Evolutionary conservation across 2,113 vertebrate genomes (phyloP).

Genomic region (Mustela lutreola): DNA sequence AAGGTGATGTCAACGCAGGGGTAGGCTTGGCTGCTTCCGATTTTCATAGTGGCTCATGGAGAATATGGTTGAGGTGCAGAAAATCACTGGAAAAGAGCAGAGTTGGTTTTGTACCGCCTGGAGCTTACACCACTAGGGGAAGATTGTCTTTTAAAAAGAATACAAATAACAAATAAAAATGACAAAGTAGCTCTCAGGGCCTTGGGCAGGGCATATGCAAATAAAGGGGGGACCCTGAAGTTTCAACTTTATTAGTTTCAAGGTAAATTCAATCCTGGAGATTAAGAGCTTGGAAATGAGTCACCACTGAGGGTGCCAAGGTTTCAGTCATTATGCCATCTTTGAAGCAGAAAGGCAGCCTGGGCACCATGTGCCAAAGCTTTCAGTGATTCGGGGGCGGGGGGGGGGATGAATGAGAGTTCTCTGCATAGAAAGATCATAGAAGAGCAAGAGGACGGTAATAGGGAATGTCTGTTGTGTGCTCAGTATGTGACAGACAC

Average conservation of each 20-base stretch:
- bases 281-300: slow-evolving; percentile 45
- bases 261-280: slow-evolving; percentile 12
- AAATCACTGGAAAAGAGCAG: not conserved
- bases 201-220: not conserved
- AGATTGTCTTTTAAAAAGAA: not conserved
- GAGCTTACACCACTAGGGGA: not conserved
- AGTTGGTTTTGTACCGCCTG: not conserved
- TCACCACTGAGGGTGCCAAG: not conserved
- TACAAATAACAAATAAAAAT: not conserved
- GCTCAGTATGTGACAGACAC: not conserved
- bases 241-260: not conserved
- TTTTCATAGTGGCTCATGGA: not conserved
- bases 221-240: not conserved
- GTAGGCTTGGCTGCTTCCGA: not conserved
- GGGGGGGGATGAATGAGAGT: not conserved
- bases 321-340: not conserved
- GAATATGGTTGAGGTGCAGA: not conserved
- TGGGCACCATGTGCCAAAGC: not conserved
- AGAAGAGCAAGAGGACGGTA: not conserved
- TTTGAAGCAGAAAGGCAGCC: not conserved
- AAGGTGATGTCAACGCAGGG: not conserved
- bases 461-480: not conserved
- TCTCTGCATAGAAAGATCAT: not conserved
- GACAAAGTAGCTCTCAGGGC: not conserved
- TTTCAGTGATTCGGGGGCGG: not conserved